A percentile compares a stretch with the other conserved stretches of the same genome.
Evolutionary conservation across 2,888 invertebrate species (phyloP).

Genomic region (Panzeria rudis): DNA sequence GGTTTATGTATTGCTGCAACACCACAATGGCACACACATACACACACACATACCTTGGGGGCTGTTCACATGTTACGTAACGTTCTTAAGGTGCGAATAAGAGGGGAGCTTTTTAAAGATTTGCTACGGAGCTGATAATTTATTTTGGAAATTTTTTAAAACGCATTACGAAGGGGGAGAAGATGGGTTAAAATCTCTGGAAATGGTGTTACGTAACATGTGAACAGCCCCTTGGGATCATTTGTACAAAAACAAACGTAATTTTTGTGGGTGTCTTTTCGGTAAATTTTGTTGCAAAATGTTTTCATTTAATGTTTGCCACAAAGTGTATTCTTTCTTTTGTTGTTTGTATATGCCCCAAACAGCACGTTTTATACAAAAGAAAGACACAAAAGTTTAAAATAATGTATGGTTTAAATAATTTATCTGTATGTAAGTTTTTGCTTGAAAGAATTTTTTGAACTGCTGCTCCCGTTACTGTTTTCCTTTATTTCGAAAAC

Average conservation of each 20-base stretch:
- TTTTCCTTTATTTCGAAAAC: conserved; percentile 21
- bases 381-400: conserved; percentile 54
- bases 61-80: too few relatives aligned
- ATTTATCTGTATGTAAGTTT: conserved; percentile 66
- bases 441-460: conserved; percentile 55
- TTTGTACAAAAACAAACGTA: not conserved
- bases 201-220: too few relatives aligned
- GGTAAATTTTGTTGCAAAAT: conserved; percentile 59
- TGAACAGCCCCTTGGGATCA: not conserved
- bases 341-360: conserved; percentile 22
- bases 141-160: too few relatives aligned
- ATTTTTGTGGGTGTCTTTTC: conserved; percentile 61
- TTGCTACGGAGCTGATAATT: too few relatives aligned
- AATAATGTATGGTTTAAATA: conserved; percentile 71
- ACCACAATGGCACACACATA: not conserved
- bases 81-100: too few relatives aligned
- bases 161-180: too few relatives aligned
- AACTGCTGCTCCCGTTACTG: conserved; percentile 20
- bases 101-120: too few relatives aligned
- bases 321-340: conserved; percentile 55
- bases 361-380: conserved; percentile 33
- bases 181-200: too few relatives aligned
- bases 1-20: conserved; percentile 59
- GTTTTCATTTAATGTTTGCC: conserved; percentile 69
- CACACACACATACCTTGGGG: conserved; percentile 13